Conservation (phyloP, 92 coral and sea anemone genomes). For the Diadumene lineata region DNA sequence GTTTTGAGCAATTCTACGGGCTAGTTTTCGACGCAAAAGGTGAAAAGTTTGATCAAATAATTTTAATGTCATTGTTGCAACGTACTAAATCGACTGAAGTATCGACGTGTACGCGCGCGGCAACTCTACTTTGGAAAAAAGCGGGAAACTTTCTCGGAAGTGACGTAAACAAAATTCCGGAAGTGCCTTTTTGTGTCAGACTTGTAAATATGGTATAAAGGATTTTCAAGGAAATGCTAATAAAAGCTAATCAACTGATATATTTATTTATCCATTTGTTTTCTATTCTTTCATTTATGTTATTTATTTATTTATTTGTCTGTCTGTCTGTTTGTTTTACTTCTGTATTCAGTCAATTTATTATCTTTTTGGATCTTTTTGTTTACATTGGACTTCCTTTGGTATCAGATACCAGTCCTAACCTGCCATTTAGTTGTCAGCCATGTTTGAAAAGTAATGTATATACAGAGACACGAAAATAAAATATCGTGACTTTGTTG, state of each 20-base stretch:
- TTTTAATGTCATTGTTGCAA: no score
- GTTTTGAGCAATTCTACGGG: neutral
- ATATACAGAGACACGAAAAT: no score
- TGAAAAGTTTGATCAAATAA: no score
- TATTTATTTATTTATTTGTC: no score
- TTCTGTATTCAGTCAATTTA: neutral
- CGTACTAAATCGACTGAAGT: no score
- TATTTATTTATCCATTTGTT: no score
- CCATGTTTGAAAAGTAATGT: neutral
- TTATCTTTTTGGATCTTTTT: neutral
- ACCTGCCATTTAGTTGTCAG: neutral
- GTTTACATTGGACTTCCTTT: neutral
- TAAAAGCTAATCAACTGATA: no score
- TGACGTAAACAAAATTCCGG: neutral
- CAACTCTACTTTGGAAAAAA: neutral
- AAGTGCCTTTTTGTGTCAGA: neutral
- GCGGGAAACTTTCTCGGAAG: neutral
- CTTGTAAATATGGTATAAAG: no score
- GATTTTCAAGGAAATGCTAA: no score
- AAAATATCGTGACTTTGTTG: neutral
- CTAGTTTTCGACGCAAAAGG: neutral
- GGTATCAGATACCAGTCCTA: neutral
- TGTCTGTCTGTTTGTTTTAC: no score
- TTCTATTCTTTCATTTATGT: no score
- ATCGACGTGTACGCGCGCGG: no score